phyloP scores from a whole-genome alignment of 2,888 invertebrate genomes.

The Plagodis pulveraria region DNA sequence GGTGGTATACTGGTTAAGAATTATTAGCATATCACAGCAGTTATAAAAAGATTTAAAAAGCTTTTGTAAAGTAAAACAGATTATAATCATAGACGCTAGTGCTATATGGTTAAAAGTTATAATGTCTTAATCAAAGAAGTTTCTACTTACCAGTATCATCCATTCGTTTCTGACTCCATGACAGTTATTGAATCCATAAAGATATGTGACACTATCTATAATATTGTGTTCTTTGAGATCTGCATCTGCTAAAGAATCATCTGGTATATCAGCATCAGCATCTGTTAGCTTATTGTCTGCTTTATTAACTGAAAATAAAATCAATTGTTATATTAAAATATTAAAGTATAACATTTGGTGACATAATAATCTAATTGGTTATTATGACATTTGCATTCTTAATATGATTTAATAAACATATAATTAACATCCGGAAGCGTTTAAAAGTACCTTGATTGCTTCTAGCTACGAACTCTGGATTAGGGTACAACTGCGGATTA shows the following conservation, averaged over 20 bases:
- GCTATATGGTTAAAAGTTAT: too few species aligned
- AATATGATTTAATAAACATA: too few species aligned
- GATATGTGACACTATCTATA: conserved; percentile 90
- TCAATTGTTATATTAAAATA: background rate
- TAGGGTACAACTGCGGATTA: conserved; percentile 77
- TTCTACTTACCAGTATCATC: conserved; percentile 73
- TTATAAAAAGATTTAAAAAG: too few species aligned
- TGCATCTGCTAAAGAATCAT: conserved; percentile 86
- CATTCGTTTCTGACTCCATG: conserved; percentile 76
- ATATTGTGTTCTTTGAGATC: conserved; percentile 89
- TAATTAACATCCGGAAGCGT: too few species aligned
- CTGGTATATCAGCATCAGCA: conserved; percentile 83
- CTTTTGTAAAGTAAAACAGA: too few species aligned
- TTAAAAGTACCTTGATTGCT: conserved; percentile 62
- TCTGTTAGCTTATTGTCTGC: conserved; percentile 66
- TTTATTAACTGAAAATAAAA: conserved; percentile 51
- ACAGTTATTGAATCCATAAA: conserved; percentile 86
- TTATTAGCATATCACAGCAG: too few species aligned
- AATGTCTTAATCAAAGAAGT: too few species aligned
- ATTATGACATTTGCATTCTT: too few species aligned
- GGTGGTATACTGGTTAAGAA: too few species aligned
- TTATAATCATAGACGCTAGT: too few species aligned
- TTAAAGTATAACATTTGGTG: too few species aligned
- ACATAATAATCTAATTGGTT: too few species aligned
- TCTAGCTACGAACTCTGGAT: conserved; percentile 72